Percentiles rank a stretch among this genome's conserved stretches.
Conservation (phyloP, 2,797 vertebrate genomes). For the Leuciscus waleckii region DNA sequence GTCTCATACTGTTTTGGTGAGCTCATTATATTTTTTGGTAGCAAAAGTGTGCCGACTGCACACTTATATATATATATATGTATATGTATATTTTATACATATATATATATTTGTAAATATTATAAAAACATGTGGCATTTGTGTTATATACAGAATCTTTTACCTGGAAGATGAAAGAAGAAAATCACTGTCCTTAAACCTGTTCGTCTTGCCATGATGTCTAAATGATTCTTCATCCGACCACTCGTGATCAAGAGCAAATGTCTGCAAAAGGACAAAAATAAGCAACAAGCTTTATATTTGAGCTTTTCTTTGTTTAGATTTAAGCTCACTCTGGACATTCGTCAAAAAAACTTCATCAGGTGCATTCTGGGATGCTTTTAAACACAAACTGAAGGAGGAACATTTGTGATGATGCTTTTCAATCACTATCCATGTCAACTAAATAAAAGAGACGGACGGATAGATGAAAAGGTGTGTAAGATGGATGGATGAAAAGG, state of each 20-base stretch:
- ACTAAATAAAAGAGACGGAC: too few relatives aligned
- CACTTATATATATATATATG: too few relatives aligned
- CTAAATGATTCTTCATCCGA: slow-evolving; percentile 72
- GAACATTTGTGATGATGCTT: not conserved
- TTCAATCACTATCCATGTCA: not conserved
- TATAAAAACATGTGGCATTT: not conserved
- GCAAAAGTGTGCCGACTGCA: not conserved
- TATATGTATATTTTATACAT: too few relatives aligned
- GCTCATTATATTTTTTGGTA: not conserved
- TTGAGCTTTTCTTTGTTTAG: not conserved
- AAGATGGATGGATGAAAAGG: too few relatives aligned
- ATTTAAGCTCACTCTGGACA: not conserved
- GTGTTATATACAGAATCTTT: slow-evolving; percentile 19
- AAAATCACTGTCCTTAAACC: slow-evolving; percentile 60
- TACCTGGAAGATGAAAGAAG: slow-evolving; percentile 72
- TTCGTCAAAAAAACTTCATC: not conserved
- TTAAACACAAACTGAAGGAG: not conserved
- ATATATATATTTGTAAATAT: too few relatives aligned
- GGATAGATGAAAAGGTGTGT: too few relatives aligned
- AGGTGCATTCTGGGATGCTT: not conserved
- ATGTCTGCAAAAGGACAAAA: slow-evolving; percentile 65
- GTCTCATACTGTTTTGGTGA: not conserved
- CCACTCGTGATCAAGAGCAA: slow-evolving; percentile 68
- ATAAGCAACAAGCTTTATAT: not conserved
- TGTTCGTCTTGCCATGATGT: slow-evolving; percentile 61